Percentiles rank a stretch among this genome's conserved stretches.
Evolutionary conservation across 2,888 invertebrate species (phyloP).

Genomic region (Marronus borbonicus): DNA sequence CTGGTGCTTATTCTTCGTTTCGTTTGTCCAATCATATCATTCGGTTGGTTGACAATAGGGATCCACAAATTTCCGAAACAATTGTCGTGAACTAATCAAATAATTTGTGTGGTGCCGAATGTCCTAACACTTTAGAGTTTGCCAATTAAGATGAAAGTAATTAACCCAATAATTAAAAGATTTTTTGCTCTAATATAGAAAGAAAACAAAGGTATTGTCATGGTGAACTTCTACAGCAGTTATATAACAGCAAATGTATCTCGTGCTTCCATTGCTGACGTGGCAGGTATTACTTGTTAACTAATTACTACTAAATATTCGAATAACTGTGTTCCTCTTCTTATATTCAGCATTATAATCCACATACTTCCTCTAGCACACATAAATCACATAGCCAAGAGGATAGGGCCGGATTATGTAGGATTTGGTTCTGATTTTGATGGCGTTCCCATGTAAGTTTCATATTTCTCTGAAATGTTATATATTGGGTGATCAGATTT

Average conservation of each 20-base stretch:
- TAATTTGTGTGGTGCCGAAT: too few species aligned
- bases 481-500: too few species aligned
- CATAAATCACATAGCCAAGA: slow-evolving; percentile 71
- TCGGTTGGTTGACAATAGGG: too few species aligned
- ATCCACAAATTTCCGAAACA: too few species aligned
- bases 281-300: slow-evolving; percentile 73
- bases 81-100: too few species aligned
- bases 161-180: too few species aligned
- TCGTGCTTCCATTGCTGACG: slow-evolving; percentile 76
- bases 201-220: slow-evolving; percentile 80
- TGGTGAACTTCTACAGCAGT: slow-evolving; percentile 81
- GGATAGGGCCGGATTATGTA: slow-evolving; percentile 71
- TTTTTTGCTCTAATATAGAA: slow-evolving; percentile 67
- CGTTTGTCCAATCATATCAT: too few species aligned
- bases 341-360: slow-evolving; percentile 42
- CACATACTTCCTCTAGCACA: slow-evolving; percentile 67
- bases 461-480: too few species aligned
- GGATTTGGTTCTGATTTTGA: slow-evolving; percentile 74
- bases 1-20: too few species aligned
- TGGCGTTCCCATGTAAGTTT: slow-evolving; percentile 67
- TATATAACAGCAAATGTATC: slow-evolving; percentile 72
- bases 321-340: neutral
- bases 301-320: too few species aligned
- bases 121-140: too few species aligned
- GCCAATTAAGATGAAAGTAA: too few species aligned